Percentiles rank a stretch among this genome's conserved stretches.
Conservation (phyloP, 1,140 invertebrate genomes). For the Drosophila pseudoananassae region DNA sequence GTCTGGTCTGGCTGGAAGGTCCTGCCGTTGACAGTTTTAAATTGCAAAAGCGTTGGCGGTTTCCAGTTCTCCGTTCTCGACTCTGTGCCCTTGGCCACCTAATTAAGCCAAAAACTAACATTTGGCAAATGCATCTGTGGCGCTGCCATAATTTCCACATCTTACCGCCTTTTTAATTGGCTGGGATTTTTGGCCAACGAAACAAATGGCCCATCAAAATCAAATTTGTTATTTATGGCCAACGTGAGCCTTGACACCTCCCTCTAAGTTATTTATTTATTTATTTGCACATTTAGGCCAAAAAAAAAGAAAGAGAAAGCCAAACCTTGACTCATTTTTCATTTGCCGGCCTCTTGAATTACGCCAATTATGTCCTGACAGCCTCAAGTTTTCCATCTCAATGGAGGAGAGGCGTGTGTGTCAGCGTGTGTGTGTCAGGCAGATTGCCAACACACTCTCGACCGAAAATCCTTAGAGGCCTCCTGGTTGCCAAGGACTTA, state of each 20-base stretch:
- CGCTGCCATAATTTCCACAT: constrained; percentile 58
- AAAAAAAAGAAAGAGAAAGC: background rate
- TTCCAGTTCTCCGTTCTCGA: constrained; percentile 4
- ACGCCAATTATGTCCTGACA: constrained; percentile 75
- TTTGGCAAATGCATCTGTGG: constrained; percentile 67
- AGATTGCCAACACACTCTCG: constrained; percentile 44
- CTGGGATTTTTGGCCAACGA: constrained; percentile 37
- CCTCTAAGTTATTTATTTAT: constrained; percentile 68
- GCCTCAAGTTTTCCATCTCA: constrained; percentile 54
- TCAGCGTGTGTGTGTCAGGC: constrained; percentile 36
- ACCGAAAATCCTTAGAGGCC: constrained; percentile 25
- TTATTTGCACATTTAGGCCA: constrained; percentile 48
- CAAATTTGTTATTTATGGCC: constrained; percentile 76
- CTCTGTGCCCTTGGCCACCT: constrained; percentile 29
- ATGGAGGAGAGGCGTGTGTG: constrained; percentile 1
- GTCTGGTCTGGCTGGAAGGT: constrained; percentile 11
- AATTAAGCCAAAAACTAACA: constrained; percentile 68
- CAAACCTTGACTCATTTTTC: constrained; percentile 62
- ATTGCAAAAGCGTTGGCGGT: constrained; percentile 70
- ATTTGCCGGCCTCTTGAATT: constrained; percentile 61
- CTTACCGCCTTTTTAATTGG: constrained; percentile 73
- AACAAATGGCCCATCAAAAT: constrained; percentile 71
- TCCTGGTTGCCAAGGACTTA: constrained; percentile 43
- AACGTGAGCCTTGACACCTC: constrained; percentile 33
- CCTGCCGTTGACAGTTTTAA: constrained; percentile 75